phyloP scores from a whole-genome alignment of 2,113 vertebrate genomes.

The Nesospiza acunhae region DNA sequence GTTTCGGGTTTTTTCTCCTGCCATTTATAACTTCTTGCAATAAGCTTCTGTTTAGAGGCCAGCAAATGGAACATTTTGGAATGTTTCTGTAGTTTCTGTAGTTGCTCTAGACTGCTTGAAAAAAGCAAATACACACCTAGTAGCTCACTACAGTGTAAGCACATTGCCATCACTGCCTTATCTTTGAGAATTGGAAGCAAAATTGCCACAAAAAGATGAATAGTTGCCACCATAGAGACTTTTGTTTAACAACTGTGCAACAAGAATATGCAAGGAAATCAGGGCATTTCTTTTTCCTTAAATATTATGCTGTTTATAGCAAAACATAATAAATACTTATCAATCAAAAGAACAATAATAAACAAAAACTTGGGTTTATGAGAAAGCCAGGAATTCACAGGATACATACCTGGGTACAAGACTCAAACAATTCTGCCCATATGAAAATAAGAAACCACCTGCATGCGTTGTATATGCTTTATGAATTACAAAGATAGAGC shows the following conservation, averaged over 20 bases:
- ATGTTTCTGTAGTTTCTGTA: background rate
- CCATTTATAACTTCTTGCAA: background rate
- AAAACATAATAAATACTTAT: background rate
- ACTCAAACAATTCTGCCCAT: background rate
- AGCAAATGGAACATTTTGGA: background rate
- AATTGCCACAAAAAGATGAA: background rate
- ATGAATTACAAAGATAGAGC: constrained; percentile 4
- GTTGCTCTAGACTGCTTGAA: background rate
- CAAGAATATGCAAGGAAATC: background rate
- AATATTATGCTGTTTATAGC: background rate
- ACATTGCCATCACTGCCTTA: background rate
- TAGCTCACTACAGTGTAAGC: background rate
- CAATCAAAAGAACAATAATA: background rate
- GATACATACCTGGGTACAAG: background rate
- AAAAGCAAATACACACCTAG: background rate
- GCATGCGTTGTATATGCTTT: background rate
- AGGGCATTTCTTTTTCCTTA: background rate
- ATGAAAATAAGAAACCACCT: constrained; percentile 13
- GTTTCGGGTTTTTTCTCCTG: background rate
- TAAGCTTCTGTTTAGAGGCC: background rate
- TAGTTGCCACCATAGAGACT: background rate
- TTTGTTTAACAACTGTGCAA: background rate
- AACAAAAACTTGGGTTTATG: background rate
- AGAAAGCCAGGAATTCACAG: background rate
- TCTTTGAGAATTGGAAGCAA: background rate